Base-by-base conservation (phyloP, 2,113 vertebrate genomes). In the Tympanuchus pallidicinctus region DNA sequence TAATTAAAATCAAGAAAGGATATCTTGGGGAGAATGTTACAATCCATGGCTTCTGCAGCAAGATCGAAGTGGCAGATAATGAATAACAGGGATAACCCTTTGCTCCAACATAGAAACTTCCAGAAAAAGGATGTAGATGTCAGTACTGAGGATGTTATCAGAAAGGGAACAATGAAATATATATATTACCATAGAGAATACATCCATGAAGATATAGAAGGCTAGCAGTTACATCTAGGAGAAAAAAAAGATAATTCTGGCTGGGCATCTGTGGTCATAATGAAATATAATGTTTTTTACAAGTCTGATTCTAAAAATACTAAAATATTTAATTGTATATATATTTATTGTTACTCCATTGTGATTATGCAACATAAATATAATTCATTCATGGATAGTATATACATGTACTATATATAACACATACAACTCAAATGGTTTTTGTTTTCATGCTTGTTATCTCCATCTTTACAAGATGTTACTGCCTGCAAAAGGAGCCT, bases 371-470 rank as follows among this genome's bases (percentile, higher is more conserved):
- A 25, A 66, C 50, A 3, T 17, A 15, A 19, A 7, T 0, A 0
- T 77, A 59, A 8, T 16, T 48, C 10, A 32, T 67, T 5, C 14
- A 11, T 25, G 27, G 3, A 3, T 3, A 42, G 8, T 32, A 21
- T 20, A 7, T 79, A 80, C 82, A 69, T 52, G 30, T 2, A 61
- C 13, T 24, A 48, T 34, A 66, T 3, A 16, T 13, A 16, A 70
- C 69, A 88, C 0, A 4, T 30, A 43, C 7, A 79, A 6, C 16
- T 1, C 1, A 48, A 67, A 8, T 30, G 30, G 15, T 52, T 94
- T 80, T 47, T 3, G 28, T 72, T 90, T 89, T 67, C 34, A 52
- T 0, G 0, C 13, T 7, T 5, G 12, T 30, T 1, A 1, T 36
- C 22, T 61, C 30, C 65, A 2, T 24, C 21, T 59, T 69, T 56